phyloP scores from a whole-genome alignment of 2,113 vertebrate species.

The Geococcyx californianus region DNA sequence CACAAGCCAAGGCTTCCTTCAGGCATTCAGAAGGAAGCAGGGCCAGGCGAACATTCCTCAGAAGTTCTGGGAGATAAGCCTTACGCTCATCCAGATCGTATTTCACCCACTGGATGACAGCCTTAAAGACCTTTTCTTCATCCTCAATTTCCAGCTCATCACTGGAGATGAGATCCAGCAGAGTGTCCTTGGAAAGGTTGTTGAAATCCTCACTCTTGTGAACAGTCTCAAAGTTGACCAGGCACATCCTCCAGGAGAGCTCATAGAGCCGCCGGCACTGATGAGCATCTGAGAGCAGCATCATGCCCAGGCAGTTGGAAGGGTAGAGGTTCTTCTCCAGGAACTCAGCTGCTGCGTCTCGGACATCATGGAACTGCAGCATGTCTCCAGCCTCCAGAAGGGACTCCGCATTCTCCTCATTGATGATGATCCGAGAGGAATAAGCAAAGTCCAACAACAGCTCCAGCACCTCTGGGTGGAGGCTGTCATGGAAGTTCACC shows the following conservation, averaged over 20 bases:
- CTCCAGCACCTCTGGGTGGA: conserved; percentile 94
- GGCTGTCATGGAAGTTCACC: conserved; percentile 92
- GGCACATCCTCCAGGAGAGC: conserved; percentile 93
- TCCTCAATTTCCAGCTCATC: conserved; percentile 95
- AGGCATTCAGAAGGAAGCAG: conserved; percentile 89
- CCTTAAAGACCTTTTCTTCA: conserved; percentile 88
- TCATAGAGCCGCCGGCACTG: conserved; percentile 92
- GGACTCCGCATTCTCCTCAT: conserved; percentile 93
- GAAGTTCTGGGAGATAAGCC: conserved; percentile 84
- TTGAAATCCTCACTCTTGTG: conserved; percentile 90
- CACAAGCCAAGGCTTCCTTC: conserved; percentile 85
- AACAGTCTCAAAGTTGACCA: conserved; percentile 88
- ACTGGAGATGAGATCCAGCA: conserved; percentile 89
- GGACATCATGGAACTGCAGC: conserved; percentile 93
- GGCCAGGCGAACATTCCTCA: conserved; percentile 86
- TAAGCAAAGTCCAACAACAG: conserved; percentile 94
- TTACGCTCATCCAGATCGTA: conserved; percentile 81
- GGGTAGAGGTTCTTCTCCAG: conserved; percentile 91
- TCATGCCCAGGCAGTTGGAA: conserved; percentile 94
- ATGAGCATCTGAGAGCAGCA: conserved; percentile 92
- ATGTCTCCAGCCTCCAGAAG: conserved; percentile 93
- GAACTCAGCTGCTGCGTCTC: conserved; percentile 91
- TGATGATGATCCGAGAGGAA: conserved; percentile 91
- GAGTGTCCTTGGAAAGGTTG: conserved; percentile 87
- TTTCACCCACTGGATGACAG: conserved; percentile 89